Evolutionary conservation across 2,888 invertebrate genomes (phyloP).

Genomic region (Phorcus lineatus): DNA sequence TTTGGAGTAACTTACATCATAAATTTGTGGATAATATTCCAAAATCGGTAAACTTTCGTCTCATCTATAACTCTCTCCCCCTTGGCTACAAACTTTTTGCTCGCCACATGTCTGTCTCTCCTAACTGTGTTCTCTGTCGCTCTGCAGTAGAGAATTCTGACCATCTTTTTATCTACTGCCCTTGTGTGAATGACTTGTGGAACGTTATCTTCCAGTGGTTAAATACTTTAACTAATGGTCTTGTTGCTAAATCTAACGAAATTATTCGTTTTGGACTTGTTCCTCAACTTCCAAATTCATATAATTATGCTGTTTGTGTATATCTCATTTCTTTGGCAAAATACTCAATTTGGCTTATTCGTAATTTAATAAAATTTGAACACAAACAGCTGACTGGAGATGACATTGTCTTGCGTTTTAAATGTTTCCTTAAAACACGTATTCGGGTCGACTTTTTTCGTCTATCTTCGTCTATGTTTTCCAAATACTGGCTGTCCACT

Average conservation of each 20-base stretch:
- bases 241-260: not conserved
- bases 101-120: not conserved
- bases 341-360: not conserved
- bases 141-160: not conserved
- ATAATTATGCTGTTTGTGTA: not conserved
- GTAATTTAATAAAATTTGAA: not conserved
- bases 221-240: not conserved
- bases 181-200: not conserved
- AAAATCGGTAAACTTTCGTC: not conserved
- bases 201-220: not conserved
- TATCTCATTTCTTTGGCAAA: not conserved
- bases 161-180: not conserved
- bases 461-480: not conserved
- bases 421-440: not conserved
- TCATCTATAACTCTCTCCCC: conserved; percentile 1
- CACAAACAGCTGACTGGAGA: not conserved
- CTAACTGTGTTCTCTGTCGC: not conserved
- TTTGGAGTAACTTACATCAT: not conserved
- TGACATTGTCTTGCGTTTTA: not conserved
- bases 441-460: not conserved
- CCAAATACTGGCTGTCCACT: not conserved
- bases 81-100: not conserved
- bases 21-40: conserved; percentile 2
- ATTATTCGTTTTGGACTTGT: conserved; percentile 1
- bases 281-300: not conserved